Percentiles rank a stretch among this genome's conserved stretches.
Conservation (phyloP, 2,113 vertebrate genomes). For the Pteropus alecto region DNA sequence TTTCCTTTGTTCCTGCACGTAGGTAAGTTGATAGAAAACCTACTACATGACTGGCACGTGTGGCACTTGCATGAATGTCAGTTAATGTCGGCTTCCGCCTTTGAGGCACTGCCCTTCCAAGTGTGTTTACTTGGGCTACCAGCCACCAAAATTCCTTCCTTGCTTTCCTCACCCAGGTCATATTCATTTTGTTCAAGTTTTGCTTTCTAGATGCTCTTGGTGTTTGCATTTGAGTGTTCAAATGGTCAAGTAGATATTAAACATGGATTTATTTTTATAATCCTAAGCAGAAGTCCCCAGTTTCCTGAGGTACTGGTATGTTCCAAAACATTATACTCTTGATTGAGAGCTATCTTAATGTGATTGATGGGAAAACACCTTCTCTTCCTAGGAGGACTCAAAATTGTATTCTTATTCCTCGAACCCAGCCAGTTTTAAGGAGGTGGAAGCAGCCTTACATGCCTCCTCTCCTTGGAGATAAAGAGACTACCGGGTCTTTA, state of each 20-base stretch:
- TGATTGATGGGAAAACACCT: not conserved
- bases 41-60: not conserved
- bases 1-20: constrained; percentile 96
- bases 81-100: not conserved
- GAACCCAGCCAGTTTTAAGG: not conserved
- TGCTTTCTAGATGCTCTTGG: not conserved
- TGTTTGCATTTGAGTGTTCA: constrained; percentile 15
- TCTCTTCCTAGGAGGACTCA: not conserved
- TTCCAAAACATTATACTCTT: not conserved
- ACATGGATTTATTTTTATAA: constrained; percentile 26
- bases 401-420: not conserved
- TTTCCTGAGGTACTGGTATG: not conserved
- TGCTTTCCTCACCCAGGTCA: not conserved
- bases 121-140: not conserved
- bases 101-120: not conserved
- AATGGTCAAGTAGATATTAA: not conserved
- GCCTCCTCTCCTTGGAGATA: not conserved
- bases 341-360: not conserved
- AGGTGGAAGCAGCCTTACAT: not conserved
- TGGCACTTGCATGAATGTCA: not conserved
- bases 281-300: not conserved
- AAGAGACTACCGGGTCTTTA: not conserved
- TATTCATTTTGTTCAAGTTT: not conserved
- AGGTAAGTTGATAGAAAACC: constrained; percentile 87
- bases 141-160: not conserved